Evolutionary conservation across 2,888 invertebrate genomes (phyloP).

Genomic region (Papilio demoleus): DNA sequence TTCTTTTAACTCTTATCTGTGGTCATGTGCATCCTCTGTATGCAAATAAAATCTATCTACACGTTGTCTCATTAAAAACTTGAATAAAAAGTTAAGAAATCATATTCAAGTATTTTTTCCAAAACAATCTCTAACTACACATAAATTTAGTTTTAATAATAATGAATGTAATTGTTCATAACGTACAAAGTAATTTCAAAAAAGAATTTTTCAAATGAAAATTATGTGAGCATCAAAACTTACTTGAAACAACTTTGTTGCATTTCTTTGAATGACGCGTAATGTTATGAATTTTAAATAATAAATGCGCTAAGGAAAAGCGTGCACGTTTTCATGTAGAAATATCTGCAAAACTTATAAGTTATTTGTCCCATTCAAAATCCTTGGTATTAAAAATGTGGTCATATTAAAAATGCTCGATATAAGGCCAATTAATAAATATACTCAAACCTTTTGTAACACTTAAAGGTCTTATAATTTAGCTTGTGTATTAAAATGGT

Average conservation of each 20-base stretch:
- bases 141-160: too few relatives aligned
- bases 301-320: not conserved
- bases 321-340: not conserved
- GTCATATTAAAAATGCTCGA: too few relatives aligned
- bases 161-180: too few relatives aligned
- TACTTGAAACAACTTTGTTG: not conserved
- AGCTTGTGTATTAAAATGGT: not conserved
- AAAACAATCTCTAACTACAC: too few relatives aligned
- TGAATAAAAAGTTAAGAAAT: too few relatives aligned
- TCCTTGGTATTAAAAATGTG: too few relatives aligned
- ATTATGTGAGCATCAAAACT: not conserved
- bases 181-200: not conserved
- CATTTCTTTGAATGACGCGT: not conserved
- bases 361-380: not conserved
- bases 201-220: not conserved
- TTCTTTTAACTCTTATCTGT: too few relatives aligned
- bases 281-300: not conserved
- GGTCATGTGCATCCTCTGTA: too few relatives aligned
- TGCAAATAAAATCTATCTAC: not conserved
- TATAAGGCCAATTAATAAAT: not conserved
- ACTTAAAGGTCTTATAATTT: not conserved
- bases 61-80: too few relatives aligned
- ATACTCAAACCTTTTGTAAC: not conserved
- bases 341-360: not conserved
- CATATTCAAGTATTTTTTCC: too few relatives aligned